Evolutionary conservation across 2,797 vertebrate genomes (phyloP).

Genomic region (Alauda arvensis): DNA sequence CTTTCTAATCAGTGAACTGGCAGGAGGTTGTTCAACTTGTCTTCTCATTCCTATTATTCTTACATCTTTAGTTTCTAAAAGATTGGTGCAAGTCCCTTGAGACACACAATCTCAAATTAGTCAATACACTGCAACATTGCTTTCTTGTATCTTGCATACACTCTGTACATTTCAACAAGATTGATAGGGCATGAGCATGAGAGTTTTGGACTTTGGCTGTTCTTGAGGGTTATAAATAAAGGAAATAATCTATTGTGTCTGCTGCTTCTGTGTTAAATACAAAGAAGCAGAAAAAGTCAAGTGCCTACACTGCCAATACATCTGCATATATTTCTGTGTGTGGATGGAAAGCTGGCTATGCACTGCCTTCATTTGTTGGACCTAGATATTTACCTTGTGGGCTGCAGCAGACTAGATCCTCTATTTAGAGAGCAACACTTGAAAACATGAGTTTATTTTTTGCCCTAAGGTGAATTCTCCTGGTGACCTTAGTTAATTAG

Average conservation of each 20-base stretch:
- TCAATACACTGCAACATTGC: constrained; percentile 14
- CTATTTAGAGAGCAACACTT: background rate
- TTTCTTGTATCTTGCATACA: constrained; percentile 11
- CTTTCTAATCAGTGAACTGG: constrained; percentile 36
- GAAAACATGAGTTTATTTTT: background rate
- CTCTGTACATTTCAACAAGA: constrained; percentile 7
- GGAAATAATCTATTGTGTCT: background rate
- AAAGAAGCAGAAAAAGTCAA: background rate
- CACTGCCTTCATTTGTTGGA: background rate
- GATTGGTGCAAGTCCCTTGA: background rate
- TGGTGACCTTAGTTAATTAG: background rate
- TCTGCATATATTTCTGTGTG: background rate
- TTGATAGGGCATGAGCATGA: background rate
- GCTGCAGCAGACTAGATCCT: background rate
- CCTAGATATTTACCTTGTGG: background rate
- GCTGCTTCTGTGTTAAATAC: background rate
- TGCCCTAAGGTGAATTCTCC: background rate
- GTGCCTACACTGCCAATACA: background rate
- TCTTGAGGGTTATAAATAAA: constrained; percentile 32
- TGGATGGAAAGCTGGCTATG: background rate
- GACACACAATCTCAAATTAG: constrained; percentile 7
- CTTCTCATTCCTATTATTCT: constrained; percentile 15
- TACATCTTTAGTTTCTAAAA: constrained; percentile 31
- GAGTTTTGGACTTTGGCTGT: background rate
- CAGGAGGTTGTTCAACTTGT: constrained; percentile 32